These are phyloP conservation scores for Yponomeuta sedellus DNA, from an alignment of 2,888 invertebrate species.

Conservation along the genomic window DNA sequence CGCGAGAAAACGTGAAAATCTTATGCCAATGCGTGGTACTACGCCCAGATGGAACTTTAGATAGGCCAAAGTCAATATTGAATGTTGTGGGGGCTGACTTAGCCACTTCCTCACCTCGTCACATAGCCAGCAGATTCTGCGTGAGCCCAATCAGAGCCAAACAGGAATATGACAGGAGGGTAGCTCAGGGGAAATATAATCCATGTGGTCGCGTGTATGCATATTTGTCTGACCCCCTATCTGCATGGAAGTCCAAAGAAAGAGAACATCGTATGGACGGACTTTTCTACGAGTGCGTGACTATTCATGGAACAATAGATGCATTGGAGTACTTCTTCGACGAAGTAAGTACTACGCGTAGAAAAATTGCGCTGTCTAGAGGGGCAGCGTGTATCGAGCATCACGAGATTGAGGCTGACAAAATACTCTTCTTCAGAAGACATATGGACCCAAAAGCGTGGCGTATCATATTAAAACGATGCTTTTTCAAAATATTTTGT, in stretches of 20 bases:
- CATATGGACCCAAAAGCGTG: not conserved
- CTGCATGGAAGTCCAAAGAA: not conserved
- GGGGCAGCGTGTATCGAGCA: not conserved
- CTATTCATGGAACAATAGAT: not conserved
- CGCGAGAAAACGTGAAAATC: not conserved
- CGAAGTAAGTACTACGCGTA: not conserved
- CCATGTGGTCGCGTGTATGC: not conserved
- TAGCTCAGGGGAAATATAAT: not conserved
- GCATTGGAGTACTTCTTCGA: not conserved
- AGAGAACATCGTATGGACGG: not conserved
- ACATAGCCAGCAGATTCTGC: not conserved
- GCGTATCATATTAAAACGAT: not conserved
- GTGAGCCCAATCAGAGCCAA: not conserved
- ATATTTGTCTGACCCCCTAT: not conserved
- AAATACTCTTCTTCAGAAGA: constrained; percentile 9
- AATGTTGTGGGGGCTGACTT: not conserved
- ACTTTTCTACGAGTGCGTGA: not conserved
- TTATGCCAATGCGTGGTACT: not conserved
- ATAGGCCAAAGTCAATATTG: constrained; percentile 6
- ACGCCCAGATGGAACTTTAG: not conserved
- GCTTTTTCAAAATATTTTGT: constrained; percentile 5
- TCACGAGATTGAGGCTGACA: not conserved
- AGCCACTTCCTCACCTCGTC: not conserved
- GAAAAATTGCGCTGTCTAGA: not conserved
- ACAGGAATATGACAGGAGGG: not conserved